These are phyloP conservation scores for Frankliniella intonsa DNA, from an alignment of 2,888 invertebrate genomes.

Conservation along the genomic window DNA sequence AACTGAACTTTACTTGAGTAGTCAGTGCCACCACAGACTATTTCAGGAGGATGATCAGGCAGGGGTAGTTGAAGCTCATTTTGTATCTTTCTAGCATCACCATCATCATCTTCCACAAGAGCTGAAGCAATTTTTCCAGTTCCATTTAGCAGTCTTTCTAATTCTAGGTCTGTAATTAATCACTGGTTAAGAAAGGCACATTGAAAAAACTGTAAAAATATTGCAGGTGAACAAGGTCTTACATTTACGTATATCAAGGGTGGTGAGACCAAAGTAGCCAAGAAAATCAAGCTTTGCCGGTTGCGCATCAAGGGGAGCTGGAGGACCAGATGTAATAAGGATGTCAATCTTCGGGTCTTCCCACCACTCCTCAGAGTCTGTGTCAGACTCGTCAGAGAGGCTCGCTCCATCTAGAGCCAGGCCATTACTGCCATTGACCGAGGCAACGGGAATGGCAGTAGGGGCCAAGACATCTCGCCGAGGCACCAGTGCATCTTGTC, in stretches of 20 bases:
- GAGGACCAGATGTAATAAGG: constrained; percentile 53
- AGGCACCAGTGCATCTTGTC: constrained; percentile 32
- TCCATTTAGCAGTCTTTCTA: constrained; percentile 52
- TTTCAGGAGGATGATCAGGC: constrained; percentile 49
- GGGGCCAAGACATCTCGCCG: background rate
- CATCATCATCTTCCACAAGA: constrained; percentile 43
- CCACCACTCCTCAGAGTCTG: constrained; percentile 50
- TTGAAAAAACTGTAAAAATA: constrained; percentile 34
- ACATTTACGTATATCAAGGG: constrained; percentile 59
- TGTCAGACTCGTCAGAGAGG: constrained; percentile 50
- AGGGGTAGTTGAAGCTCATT: constrained; percentile 49
- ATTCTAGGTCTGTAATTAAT: constrained; percentile 51
- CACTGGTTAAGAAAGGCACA: constrained; percentile 19
- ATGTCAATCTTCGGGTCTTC: constrained; percentile 45
- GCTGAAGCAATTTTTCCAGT: constrained; percentile 49
- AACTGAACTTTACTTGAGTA: constrained; percentile 57
- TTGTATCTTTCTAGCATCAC: constrained; percentile 40
- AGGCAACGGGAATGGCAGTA: constrained; percentile 32
- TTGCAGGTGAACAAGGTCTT: constrained; percentile 41
- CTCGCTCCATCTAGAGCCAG: constrained; percentile 44
- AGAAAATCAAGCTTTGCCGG: constrained; percentile 58
- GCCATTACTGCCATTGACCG: constrained; percentile 36
- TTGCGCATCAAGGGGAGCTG: constrained; percentile 50
- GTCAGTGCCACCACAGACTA: constrained; percentile 49
- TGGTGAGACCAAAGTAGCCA: constrained; percentile 58